Conservation (phyloP, 2,888 invertebrate species). For the Isotomurus palustris region DNA sequence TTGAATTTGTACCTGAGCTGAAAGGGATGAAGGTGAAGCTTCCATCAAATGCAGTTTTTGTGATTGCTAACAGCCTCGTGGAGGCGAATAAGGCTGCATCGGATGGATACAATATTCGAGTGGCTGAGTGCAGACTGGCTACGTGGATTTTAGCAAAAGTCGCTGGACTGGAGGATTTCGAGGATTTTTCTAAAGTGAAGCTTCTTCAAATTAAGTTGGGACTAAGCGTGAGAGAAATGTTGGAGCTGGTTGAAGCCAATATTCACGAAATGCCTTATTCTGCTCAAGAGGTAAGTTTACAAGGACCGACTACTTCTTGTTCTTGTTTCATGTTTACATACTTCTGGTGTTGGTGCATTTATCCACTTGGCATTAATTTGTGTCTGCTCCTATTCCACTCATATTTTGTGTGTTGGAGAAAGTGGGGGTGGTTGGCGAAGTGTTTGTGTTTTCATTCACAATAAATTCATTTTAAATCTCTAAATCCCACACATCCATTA, state of each 20-base stretch:
- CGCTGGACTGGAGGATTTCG: conserved; percentile 58
- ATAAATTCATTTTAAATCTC: too few relatives aligned
- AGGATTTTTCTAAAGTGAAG: conserved; percentile 62
- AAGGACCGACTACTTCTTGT: background rate
- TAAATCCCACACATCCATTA: too few relatives aligned
- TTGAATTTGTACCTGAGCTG: conserved; percentile 82
- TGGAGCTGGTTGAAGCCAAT: conserved; percentile 59
- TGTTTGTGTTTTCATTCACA: too few relatives aligned
- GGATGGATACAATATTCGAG: conserved; percentile 77
- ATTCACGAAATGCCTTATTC: conserved; percentile 65
- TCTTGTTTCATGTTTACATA: too few relatives aligned
- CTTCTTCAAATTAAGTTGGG: conserved; percentile 67
- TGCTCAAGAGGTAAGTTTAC: conserved; percentile 60
- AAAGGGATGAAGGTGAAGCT: conserved; percentile 69
- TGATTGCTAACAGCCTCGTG: conserved; percentile 84
- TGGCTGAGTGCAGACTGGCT: conserved; percentile 90
- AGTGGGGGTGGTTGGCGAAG: too few relatives aligned
- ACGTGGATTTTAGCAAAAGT: conserved; percentile 70
- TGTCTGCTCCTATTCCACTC: too few relatives aligned
- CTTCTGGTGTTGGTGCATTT: too few relatives aligned
- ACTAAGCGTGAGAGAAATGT: conserved; percentile 60
- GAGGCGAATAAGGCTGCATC: conserved; percentile 93
- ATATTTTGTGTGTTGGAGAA: too few relatives aligned
- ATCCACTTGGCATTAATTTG: too few relatives aligned
- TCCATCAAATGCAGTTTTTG: conserved; percentile 79